Conservation (phyloP, 1,140 invertebrate species). For the Listronotus bonariensis region DNA sequence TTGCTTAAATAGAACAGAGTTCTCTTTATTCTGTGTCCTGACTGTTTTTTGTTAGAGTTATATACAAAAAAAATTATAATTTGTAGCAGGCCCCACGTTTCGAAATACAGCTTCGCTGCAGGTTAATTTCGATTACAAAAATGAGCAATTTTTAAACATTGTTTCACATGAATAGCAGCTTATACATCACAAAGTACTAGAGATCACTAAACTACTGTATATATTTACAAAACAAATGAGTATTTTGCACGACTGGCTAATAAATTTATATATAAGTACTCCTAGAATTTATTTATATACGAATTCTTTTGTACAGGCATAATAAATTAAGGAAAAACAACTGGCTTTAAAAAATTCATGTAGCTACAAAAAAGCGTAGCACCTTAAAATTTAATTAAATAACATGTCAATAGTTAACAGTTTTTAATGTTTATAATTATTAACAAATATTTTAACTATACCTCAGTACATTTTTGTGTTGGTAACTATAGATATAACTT, state of each 20-base stretch:
- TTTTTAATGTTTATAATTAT: no score
- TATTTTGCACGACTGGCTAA: slow-evolving; percentile 52
- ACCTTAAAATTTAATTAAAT: slow-evolving; percentile 6
- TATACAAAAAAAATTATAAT: slow-evolving; percentile 1
- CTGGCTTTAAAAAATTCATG: slow-evolving; percentile 49
- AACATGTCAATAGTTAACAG: neutral
- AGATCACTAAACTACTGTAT: slow-evolving; percentile 48
- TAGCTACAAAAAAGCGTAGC: slow-evolving; percentile 36
- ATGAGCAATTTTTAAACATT: slow-evolving; percentile 47
- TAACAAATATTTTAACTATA: no score
- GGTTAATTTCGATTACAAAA: slow-evolving; percentile 38
- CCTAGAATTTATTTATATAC: slow-evolving; percentile 20
- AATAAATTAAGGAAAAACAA: slow-evolving; percentile 52
- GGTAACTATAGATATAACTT: no score
- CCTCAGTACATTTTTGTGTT: no score
- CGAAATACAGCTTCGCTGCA: slow-evolving; percentile 4
- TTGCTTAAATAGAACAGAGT: no score
- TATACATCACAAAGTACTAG: slow-evolving; percentile 47
- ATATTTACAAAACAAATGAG: slow-evolving; percentile 49
- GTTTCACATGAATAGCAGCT: slow-evolving; percentile 42
- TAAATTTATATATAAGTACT: slow-evolving; percentile 27
- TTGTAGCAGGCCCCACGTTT: neutral
- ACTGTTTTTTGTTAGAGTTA: neutral
- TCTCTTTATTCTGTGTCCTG: no score
- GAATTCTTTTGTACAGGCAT: slow-evolving; percentile 38